phyloP scores from a whole-genome alignment of 2,797 vertebrate genomes.

The Rhadinocentrus ornatus region DNA sequence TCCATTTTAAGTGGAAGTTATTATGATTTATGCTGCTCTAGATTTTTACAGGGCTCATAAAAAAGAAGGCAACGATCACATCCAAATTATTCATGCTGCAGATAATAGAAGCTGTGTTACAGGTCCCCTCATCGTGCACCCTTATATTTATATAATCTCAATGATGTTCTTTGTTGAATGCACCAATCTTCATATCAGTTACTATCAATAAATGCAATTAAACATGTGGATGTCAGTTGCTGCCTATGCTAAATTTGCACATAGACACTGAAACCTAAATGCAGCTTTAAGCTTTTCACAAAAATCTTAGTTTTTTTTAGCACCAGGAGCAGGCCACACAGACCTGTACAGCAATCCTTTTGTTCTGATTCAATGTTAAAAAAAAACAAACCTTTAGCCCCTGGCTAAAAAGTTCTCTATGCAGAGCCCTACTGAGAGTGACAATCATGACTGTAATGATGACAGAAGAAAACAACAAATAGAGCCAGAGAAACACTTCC shows the following conservation, averaged over 20 bases:
- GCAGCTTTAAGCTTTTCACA: conserved; percentile 17
- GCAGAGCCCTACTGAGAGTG: background rate
- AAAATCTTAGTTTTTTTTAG: background rate
- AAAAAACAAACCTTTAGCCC: background rate
- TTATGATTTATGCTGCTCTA: conserved; percentile 22
- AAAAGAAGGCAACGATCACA: conserved; percentile 45
- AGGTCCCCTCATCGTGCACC: conserved; percentile 6
- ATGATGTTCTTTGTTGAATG: conserved; percentile 27
- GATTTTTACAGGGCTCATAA: conserved; percentile 28
- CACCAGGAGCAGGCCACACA: background rate
- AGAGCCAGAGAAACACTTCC: conserved; percentile 48
- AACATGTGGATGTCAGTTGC: conserved; percentile 7
- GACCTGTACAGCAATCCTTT: background rate
- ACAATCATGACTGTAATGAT: background rate
- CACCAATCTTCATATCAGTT: background rate
- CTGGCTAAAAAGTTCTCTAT: background rate
- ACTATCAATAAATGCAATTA: conserved; percentile 2
- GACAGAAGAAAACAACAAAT: background rate
- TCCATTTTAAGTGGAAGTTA: conserved; percentile 14
- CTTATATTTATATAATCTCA: conserved; percentile 15
- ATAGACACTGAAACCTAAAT: conserved; percentile 1
- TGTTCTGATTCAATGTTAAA: background rate
- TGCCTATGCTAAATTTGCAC: background rate
- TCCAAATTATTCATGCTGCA: conserved; percentile 48
- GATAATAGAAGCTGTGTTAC: conserved; percentile 32